phyloP scores from a whole-genome alignment of 64 coral and sea anemone genomes.

The Actinia tenebrosa region DNA sequence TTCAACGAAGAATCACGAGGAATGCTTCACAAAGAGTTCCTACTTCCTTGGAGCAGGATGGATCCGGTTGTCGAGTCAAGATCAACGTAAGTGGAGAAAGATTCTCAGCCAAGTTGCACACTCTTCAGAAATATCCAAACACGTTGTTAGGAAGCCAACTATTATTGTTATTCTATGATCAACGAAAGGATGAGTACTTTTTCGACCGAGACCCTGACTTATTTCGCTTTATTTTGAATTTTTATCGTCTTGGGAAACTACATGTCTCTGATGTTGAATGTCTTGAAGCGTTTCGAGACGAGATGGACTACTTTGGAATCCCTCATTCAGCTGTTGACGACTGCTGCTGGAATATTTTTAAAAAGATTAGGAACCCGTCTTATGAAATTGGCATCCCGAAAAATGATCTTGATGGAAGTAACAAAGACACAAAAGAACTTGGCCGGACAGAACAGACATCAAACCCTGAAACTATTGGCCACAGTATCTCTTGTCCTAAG shows the following conservation, averaged over 20 bases:
- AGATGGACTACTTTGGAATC: constrained; percentile 72
- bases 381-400: neutral
- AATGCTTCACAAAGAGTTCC: neutral
- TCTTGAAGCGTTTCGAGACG: constrained; percentile 63
- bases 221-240: constrained; percentile 88
- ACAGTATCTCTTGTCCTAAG: neutral
- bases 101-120: constrained; percentile 49
- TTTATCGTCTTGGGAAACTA: constrained; percentile 68
- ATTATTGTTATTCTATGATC: constrained; percentile 46
- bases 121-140: constrained; percentile 58
- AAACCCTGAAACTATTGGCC: neutral
- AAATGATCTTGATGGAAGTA: neutral
- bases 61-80: constrained; percentile 26
- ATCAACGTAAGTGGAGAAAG: constrained; percentile 70
- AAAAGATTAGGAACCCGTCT: neutral
- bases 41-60: neutral
- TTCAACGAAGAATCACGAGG: neutral
- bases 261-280: constrained; percentile 74
- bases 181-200: constrained; percentile 64
- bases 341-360: constrained; percentile 47
- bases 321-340: constrained; percentile 34
- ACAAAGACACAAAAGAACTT: neutral
- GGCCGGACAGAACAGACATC: neutral
- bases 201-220: constrained; percentile 76
- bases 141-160: constrained; percentile 71